phyloP scores from a whole-genome alignment of 2,113 vertebrate genomes.

The Gobio gobio region DNA sequence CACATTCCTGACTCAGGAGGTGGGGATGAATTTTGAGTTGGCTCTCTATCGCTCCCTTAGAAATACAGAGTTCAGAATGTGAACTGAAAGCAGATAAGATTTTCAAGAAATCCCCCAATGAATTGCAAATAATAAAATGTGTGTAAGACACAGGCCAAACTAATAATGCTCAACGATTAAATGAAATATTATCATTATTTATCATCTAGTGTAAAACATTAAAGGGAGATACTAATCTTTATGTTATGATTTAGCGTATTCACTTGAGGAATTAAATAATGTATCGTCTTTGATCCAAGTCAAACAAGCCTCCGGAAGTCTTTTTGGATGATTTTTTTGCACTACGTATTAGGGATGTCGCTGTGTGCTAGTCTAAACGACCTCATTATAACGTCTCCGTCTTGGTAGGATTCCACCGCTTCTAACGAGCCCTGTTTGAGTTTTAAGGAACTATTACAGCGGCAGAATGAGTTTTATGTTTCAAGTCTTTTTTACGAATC shows the following conservation, averaged over 20 bases:
- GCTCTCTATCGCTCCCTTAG: neutral
- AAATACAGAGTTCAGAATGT: neutral
- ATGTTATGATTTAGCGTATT: conserved; percentile 6
- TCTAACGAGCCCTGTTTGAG: conserved; percentile 29
- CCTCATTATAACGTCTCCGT: conserved; percentile 28
- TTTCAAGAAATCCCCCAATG: neutral
- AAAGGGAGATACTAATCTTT: neutral
- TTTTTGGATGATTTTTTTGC: neutral
- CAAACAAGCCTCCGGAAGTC: conserved; percentile 18
- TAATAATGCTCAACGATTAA: neutral
- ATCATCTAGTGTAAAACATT: neutral
- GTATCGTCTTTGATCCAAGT: neutral
- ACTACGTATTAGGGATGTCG: neutral
- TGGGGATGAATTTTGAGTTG: neutral
- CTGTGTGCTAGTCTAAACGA: conserved; percentile 27
- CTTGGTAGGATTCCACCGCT: conserved; percentile 20
- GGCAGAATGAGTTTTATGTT: conserved; percentile 11
- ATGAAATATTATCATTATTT: neutral
- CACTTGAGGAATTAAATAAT: neutral
- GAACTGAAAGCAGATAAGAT: conserved; percentile 27
- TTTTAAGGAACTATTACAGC: conserved; percentile 16
- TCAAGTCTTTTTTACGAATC: conserved; percentile 24
- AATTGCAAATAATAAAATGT: neutral
- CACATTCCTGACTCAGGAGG: conserved; percentile 7
- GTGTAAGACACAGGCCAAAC: neutral